Evolutionary conservation across 2,113 vertebrate species (phyloP).

Genomic region (Caretta caretta): DNA sequence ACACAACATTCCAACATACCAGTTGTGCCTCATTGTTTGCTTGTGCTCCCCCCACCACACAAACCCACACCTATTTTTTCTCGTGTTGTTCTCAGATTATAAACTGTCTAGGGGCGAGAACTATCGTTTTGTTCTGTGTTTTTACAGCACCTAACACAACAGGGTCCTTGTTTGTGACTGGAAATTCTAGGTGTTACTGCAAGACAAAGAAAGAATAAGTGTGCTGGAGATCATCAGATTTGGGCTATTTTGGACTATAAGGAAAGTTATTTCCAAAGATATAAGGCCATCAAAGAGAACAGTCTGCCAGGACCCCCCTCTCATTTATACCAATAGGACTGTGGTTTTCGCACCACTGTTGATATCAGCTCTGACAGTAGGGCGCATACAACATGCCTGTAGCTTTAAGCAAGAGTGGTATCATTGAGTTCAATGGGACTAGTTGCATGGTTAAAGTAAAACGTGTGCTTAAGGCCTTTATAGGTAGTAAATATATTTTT

Average conservation of each 20-base stretch:
- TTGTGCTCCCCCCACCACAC: neutral
- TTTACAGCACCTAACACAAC: neutral
- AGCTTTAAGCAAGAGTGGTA: neutral
- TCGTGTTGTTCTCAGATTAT: neutral
- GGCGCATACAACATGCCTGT: neutral
- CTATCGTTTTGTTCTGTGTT: neutral
- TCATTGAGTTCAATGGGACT: neutral
- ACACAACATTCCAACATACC: neutral
- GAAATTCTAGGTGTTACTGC: neutral
- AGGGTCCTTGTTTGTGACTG: neutral
- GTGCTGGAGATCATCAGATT: neutral
- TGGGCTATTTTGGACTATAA: neutral
- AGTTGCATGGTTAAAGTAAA: neutral
- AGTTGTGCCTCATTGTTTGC: fast-evolving
- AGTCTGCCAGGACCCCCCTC: neutral
- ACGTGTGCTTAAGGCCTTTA: neutral
- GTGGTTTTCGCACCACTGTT: neutral
- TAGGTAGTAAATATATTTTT: fast-evolving
- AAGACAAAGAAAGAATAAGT: neutral
- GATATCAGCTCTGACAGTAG: neutral
- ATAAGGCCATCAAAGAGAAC: neutral
- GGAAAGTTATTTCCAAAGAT: neutral
- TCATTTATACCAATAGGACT: neutral
- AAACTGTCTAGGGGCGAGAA: neutral
- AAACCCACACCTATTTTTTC: neutral